Conservation (phyloP, 1,140 invertebrate genomes). For the Drosophila nikananu region DNA sequence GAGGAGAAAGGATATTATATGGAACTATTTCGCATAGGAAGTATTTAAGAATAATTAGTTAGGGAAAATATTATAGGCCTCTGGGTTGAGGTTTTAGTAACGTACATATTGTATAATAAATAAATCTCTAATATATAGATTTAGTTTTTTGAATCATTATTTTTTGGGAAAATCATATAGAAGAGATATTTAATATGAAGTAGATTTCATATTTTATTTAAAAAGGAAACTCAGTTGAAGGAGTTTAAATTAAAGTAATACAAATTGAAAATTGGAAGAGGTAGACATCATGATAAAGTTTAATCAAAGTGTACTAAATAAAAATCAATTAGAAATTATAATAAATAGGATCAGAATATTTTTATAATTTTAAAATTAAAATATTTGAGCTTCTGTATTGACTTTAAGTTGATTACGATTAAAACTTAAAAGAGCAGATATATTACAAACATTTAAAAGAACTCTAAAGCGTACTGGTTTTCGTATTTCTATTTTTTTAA, state of each 20-base stretch:
- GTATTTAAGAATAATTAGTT: neutral
- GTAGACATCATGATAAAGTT: no score
- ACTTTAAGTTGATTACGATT: neutral
- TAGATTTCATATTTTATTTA: no score
- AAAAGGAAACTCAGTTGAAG: no score
- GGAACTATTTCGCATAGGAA: neutral
- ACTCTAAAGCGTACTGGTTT: neutral
- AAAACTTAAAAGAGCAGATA: no score
- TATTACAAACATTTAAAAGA: neutral
- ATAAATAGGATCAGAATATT: no score
- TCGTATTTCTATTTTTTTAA: no score
- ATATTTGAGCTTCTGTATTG: neutral
- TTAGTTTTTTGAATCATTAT: no score
- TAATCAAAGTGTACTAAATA: no score
- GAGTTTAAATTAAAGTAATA: neutral
- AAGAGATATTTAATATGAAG: neutral
- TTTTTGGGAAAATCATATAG: neutral
- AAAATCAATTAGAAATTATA: no score
- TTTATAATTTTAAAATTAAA: no score
- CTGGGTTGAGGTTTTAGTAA: neutral
- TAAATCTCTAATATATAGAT: neutral
- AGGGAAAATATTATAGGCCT: neutral
- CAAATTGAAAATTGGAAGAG: no score
- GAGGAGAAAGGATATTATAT: neutral
- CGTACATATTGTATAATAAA: no score